Conservation (phyloP, 2,888 invertebrate species). For the Phyto melanocephala region DNA sequence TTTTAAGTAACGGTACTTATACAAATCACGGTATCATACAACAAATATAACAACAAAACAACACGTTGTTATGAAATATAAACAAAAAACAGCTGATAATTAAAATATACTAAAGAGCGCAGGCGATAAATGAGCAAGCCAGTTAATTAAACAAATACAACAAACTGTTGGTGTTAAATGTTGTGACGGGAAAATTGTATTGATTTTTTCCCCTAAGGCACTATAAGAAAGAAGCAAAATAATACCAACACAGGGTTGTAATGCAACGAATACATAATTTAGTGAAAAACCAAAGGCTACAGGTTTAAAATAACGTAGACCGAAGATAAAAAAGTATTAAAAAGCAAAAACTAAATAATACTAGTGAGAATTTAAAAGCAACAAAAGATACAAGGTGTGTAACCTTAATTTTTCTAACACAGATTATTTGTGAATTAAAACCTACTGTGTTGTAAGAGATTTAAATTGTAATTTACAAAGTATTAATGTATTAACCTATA, state of each 20-base stretch:
- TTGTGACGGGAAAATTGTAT: constrained; percentile 37
- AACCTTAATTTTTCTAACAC: too few species aligned
- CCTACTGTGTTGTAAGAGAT: too few species aligned
- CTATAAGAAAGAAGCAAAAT: too few species aligned
- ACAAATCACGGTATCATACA: not conserved
- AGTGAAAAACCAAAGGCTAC: not conserved
- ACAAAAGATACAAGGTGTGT: not conserved
- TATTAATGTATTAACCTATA: too few species aligned
- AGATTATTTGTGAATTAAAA: too few species aligned
- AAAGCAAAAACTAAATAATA: not conserved
- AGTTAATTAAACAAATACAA: constrained; percentile 2
- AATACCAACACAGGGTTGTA: constrained; percentile 38
- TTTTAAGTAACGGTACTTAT: not conserved
- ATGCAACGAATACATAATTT: constrained; percentile 56
- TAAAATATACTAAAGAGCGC: constrained; percentile 24
- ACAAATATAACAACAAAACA: not conserved
- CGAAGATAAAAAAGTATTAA: not conserved
- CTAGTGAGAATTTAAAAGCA: too few species aligned
- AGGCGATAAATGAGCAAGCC: constrained; percentile 32
- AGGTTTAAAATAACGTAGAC: not conserved
- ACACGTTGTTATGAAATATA: not conserved
- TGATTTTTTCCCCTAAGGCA: constrained; percentile 13
- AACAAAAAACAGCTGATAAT: constrained; percentile 42
- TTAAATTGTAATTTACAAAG: too few species aligned
- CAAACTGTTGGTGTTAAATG: constrained; percentile 52